A percentile compares a stretch with the other conserved stretches of the same genome.
phyloP scores from a whole-genome alignment of 2,888 invertebrate species.

The Metellina segmentata region DNA sequence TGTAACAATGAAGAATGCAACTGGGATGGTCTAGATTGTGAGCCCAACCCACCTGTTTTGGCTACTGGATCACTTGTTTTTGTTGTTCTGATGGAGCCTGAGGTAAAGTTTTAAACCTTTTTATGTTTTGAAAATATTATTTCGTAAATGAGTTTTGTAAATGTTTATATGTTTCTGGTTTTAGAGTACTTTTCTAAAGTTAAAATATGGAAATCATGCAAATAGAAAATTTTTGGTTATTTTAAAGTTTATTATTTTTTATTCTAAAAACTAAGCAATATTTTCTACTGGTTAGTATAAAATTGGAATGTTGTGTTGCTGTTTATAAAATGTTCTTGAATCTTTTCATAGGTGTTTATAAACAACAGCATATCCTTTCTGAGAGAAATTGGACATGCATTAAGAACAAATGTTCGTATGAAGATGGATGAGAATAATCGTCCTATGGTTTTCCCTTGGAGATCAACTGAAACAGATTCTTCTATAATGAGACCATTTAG shows the following conservation, averaged over 20 bases:
- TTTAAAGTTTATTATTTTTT: no score
- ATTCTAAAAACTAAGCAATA: no score
- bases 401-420: slow-evolving; percentile 91
- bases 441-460: slow-evolving; percentile 88
- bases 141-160: background rate
- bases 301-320: no score
- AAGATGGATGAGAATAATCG: slow-evolving; percentile 91
- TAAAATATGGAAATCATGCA: background rate
- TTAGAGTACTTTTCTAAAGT: background rate
- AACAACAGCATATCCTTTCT: slow-evolving; percentile 90
- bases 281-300: no score
- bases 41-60: slow-evolving; percentile 83
- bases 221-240: background rate
- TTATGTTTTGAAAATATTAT: background rate
- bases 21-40: slow-evolving; percentile 98
- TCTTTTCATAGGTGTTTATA: slow-evolving; percentile 85
- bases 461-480: slow-evolving; percentile 43
- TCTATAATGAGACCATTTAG: slow-evolving; percentile 61
- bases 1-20: slow-evolving; percentile 98
- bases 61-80: slow-evolving; percentile 92
- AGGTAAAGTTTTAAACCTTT: slow-evolving; percentile 65
- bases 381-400: slow-evolving; percentile 88
- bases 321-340: no score
- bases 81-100: slow-evolving; percentile 88
- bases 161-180: background rate